A percentile compares a stretch with the other conserved stretches of the same genome.
Evolutionary conservation across 2,113 vertebrate species (phyloP).

Genomic region (Montifringilla adamsi): DNA sequence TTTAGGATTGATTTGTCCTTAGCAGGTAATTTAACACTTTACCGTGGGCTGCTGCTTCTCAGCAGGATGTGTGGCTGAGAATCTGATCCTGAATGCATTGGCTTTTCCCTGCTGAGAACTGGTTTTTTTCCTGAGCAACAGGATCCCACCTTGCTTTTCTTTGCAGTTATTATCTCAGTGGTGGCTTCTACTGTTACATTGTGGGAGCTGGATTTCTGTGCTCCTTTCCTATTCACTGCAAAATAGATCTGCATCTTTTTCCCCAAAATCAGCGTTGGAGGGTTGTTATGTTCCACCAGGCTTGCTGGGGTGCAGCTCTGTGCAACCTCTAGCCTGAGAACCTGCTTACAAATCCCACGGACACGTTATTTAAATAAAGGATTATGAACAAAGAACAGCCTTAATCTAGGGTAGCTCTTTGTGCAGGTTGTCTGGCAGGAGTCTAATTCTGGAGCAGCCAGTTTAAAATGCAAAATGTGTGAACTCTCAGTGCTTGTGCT

Average conservation of each 20-base stretch:
- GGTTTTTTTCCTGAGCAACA: conserved; percentile 14
- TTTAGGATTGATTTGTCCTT: conserved; percentile 21
- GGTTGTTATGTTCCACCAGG: neutral
- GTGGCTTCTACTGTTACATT: neutral
- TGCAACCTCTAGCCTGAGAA: neutral
- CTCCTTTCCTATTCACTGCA: neutral
- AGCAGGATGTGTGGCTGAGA: conserved; percentile 1
- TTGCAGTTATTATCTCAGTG: neutral
- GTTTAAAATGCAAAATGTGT: neutral
- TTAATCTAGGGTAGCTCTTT: neutral
- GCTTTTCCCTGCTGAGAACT: conserved; percentile 27
- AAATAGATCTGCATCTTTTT: neutral
- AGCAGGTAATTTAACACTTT: conserved; percentile 32
- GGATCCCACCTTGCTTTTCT: neutral
- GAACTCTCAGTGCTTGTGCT: neutral
- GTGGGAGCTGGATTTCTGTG: neutral
- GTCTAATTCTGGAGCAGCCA: neutral
- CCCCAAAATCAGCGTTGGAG: neutral
- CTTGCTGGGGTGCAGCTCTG: neutral
- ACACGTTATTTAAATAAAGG: neutral
- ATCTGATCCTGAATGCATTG: conserved; percentile 7
- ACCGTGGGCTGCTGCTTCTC: neutral
- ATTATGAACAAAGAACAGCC: neutral
- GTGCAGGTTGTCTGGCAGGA: neutral
- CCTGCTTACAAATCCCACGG: neutral